These are phyloP conservation scores for Erinaceus europaeus DNA, from an alignment of 2,113 vertebrate genomes.

Conservation along the genomic window DNA sequence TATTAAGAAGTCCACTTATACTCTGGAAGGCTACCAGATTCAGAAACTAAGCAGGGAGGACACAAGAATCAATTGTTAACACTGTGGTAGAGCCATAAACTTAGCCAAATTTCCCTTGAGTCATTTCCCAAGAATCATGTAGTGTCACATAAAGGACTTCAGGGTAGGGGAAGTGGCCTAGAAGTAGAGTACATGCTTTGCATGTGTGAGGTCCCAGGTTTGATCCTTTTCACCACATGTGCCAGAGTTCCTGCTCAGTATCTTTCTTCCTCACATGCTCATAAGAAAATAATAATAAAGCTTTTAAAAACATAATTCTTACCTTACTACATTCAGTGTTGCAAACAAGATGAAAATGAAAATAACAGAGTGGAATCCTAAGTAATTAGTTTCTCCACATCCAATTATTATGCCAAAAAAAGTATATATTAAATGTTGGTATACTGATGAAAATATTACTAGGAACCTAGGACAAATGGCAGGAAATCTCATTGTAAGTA, in stretches of 20 bases:
- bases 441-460: constrained; percentile 44
- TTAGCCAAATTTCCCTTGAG: not conserved
- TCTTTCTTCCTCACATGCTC: no score
- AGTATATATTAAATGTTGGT: constrained; percentile 59
- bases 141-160: not conserved
- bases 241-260: no score
- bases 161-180: no score
- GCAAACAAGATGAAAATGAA: constrained; percentile 51
- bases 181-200: no score
- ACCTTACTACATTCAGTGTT: constrained; percentile 63
- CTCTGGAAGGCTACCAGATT: not conserved
- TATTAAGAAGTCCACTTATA: not conserved
- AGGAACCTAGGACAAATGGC: constrained; percentile 58
- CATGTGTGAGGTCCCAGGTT: no score
- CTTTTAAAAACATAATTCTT: constrained; percentile 35
- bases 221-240: no score
- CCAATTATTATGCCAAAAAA: constrained; percentile 73
- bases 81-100: no score
- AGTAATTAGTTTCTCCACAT: constrained; percentile 45
- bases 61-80: not conserved
- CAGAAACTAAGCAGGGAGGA: not conserved
- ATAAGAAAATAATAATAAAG: no score
- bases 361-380: not conserved
- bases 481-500: constrained; percentile 8
- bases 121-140: not conserved